Percentiles rank a stretch among this genome's conserved stretches.
These are phyloP conservation scores for Glyptemys insculpta DNA, from an alignment of 2,797 vertebrate genomes.

Conservation along the genomic window DNA sequence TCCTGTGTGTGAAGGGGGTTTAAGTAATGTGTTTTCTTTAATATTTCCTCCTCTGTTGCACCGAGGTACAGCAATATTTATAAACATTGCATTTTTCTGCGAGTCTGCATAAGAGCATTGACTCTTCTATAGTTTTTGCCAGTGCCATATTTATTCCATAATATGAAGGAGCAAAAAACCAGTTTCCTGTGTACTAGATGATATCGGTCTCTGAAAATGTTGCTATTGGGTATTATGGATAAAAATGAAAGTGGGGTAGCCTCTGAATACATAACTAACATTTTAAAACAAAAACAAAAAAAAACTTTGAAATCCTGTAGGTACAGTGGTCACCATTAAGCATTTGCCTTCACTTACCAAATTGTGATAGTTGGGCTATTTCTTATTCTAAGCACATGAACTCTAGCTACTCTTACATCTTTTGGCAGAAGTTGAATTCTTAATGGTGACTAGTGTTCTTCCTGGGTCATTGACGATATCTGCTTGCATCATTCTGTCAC, in stretches of 20 bases:
- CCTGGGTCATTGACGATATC: neutral
- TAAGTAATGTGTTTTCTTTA: neutral
- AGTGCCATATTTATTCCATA: neutral
- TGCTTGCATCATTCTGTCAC: too few relatives aligned
- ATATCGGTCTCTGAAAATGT: neutral
- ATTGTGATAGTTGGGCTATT: too few relatives aligned
- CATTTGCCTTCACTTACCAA: neutral
- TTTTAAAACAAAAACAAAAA: too few relatives aligned
- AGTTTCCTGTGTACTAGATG: neutral
- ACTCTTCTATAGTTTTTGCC: too few relatives aligned
- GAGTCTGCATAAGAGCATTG: too few relatives aligned
- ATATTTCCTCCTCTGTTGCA: too few relatives aligned
- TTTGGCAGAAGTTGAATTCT: neutral
- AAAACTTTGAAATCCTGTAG: too few relatives aligned
- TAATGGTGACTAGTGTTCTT: neutral
- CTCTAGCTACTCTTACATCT: neutral
- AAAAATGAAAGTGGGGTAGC: neutral
- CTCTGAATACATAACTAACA: too few relatives aligned
- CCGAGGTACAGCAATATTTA: too few relatives aligned
- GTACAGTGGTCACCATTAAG: too few relatives aligned
- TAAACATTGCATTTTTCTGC: too few relatives aligned
- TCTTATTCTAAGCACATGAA: too few relatives aligned
- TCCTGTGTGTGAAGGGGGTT: neutral
- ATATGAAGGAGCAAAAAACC: neutral
- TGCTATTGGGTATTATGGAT: neutral